Conservation (phyloP, 1,140 invertebrate species). For the Macrocentrus cingulum region DNA sequence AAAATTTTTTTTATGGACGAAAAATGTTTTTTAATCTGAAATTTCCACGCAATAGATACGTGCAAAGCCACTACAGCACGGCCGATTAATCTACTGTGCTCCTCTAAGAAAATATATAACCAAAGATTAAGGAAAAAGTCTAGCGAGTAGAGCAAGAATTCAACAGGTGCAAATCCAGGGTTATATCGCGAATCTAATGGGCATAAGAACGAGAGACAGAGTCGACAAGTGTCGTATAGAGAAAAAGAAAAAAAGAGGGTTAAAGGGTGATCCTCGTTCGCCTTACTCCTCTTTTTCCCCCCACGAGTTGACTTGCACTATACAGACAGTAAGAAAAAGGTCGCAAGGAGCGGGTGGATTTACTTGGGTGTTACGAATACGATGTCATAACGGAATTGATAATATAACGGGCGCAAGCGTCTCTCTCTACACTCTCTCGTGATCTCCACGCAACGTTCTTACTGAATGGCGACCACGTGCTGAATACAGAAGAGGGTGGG, state of each 20-base stretch:
- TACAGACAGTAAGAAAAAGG: neutral
- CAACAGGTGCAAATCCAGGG: slow-evolving; percentile 56
- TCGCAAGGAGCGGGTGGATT: slow-evolving; percentile 25
- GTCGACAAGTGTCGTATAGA: slow-evolving; percentile 19
- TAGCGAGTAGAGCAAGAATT: slow-evolving; percentile 43
- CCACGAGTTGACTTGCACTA: too few species aligned
- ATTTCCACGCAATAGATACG: neutral
- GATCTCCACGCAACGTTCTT: slow-evolving; percentile 41
- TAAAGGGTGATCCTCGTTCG: neutral
- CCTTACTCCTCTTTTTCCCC: too few species aligned
- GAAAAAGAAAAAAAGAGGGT: slow-evolving; percentile 10
- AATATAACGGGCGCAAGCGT: slow-evolving; percentile 48
- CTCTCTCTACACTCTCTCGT: slow-evolving; percentile 21
- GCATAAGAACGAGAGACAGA: slow-evolving; percentile 44
- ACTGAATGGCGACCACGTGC: slow-evolving; percentile 46
- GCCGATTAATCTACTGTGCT: neutral
- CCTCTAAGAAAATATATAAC: slow-evolving; percentile 1
- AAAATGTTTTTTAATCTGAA: neutral
- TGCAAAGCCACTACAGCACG: too few species aligned
- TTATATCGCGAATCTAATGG: too few species aligned
- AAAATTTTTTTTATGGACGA: neutral
- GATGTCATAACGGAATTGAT: slow-evolving; percentile 56
- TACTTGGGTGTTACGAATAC: slow-evolving; percentile 53
- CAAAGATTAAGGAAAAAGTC: slow-evolving; percentile 23
- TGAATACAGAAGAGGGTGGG: neutral